Evolutionary conservation across 1,140 invertebrate species (phyloP).

Genomic region (Macrosteles quadrilineatus): DNA sequence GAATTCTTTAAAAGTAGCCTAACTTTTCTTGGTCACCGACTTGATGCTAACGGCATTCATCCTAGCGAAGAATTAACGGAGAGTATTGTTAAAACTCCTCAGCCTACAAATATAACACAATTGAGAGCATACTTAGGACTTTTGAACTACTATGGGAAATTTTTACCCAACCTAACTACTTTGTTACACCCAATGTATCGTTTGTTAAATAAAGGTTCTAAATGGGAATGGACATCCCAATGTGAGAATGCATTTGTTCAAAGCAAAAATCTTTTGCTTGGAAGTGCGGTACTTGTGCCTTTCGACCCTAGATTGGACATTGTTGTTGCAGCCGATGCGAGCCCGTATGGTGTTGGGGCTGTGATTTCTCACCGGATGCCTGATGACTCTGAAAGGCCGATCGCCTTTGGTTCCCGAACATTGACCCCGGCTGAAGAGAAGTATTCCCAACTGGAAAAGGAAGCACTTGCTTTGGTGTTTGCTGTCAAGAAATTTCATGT

Average conservation of each 20-base stretch:
- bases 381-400: slow-evolving; percentile 49
- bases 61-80: too few species aligned
- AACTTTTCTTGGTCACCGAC: slow-evolving; percentile 12
- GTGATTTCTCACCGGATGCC: slow-evolving; percentile 51
- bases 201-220: slow-evolving; percentile 11
- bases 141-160: slow-evolving; percentile 16
- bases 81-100: neutral
- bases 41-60: slow-evolving; percentile 14
- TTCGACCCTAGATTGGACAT: slow-evolving; percentile 49
- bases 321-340: slow-evolving; percentile 54
- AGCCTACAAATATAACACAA: neutral
- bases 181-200: slow-evolving; percentile 36
- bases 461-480: slow-evolving; percentile 16
- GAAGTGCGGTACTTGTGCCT: slow-evolving; percentile 35
- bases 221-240: slow-evolving; percentile 2
- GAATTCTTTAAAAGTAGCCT: slow-evolving; percentile 6
- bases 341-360: slow-evolving; percentile 52
- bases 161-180: slow-evolving; percentile 30
- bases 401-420: slow-evolving; percentile 52
- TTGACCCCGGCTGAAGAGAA: slow-evolving; percentile 48
- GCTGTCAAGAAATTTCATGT: slow-evolving; percentile 4
- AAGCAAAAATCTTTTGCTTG: slow-evolving; percentile 45
- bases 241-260: slow-evolving; percentile 47
- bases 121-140: slow-evolving; percentile 8
- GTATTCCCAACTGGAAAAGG: slow-evolving; percentile 18